Evolutionary conservation across 2,797 vertebrate genomes (phyloP).

Genomic region (Onychomys leucogaster): DNA sequence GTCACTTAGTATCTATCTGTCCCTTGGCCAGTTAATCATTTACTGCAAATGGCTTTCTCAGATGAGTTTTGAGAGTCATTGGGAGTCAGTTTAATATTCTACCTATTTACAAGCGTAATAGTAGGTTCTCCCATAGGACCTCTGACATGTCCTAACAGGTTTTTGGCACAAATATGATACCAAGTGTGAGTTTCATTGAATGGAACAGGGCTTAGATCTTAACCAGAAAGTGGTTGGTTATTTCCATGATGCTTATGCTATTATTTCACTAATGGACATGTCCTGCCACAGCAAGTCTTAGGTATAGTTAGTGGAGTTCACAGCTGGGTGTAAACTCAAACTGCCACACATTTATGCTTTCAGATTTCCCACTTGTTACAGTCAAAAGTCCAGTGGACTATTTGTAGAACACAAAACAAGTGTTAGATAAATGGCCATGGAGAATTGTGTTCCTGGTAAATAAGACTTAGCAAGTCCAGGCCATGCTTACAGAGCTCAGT

Average conservation of each 20-base stretch:
- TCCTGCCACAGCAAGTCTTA: too few relatives aligned
- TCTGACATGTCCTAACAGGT: too few relatives aligned
- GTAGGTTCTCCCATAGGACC: neutral
- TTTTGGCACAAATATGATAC: neutral
- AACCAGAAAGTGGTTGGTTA: neutral
- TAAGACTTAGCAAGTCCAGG: neutral
- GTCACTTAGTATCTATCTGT: neutral
- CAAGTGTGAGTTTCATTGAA: neutral
- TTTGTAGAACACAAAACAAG: neutral
- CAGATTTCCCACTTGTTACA: neutral
- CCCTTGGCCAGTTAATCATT: neutral
- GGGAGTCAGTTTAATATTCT: neutral
- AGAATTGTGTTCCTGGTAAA: neutral
- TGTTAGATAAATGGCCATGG: neutral
- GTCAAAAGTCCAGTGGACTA: neutral
- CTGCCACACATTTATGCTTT: neutral
- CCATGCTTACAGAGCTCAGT: neutral
- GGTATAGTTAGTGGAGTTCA: neutral
- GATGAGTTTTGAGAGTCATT: neutral
- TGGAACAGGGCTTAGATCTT: neutral
- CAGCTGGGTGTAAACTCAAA: neutral
- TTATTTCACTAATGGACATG: neutral
- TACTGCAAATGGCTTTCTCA: neutral
- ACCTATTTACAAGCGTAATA: neutral
- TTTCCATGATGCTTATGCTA: neutral